A percentile compares a stretch with the other conserved stretches of the same genome.
phyloP scores from a whole-genome alignment of 2,113 vertebrate species.

The Oriolus oriolus region DNA sequence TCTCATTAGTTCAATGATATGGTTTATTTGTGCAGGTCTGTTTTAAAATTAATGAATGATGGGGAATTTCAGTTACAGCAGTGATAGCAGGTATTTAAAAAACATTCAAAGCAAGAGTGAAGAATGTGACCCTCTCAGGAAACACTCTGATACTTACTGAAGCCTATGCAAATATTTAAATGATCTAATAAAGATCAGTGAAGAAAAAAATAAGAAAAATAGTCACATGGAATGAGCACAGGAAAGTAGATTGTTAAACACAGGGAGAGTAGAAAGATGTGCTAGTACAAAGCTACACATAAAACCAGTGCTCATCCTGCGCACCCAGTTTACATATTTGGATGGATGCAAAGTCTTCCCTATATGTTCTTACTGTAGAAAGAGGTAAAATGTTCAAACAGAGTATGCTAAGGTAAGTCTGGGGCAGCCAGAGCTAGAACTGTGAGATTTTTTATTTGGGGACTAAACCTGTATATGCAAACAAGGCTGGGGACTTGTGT shows the following conservation, averaged over 20 bases:
- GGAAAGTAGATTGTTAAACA: neutral
- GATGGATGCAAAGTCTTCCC: neutral
- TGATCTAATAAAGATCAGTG: neutral
- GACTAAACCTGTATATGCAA: neutral
- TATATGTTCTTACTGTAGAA: neutral
- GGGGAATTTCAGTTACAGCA: neutral
- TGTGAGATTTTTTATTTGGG: neutral
- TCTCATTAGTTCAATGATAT: slow-evolving; percentile 25
- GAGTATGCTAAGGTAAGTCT: neutral
- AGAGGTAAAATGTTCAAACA: neutral
- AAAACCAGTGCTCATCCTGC: neutral
- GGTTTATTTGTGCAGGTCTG: slow-evolving; percentile 48
- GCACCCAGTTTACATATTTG: neutral
- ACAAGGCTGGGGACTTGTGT: neutral
- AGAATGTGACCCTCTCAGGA: neutral
- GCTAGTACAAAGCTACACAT: neutral
- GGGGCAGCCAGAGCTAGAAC: neutral
- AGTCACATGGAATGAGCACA: neutral
- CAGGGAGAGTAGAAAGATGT: neutral
- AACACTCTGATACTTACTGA: neutral
- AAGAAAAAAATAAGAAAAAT: neutral
- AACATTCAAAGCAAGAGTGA: neutral
- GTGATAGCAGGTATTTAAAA: slow-evolving; percentile 11
- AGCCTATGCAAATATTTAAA: neutral
- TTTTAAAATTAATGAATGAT: slow-evolving; percentile 31